These are phyloP conservation scores for Catharus ustulatus DNA, from an alignment of 2,797 vertebrate species.

Conservation along the genomic window DNA sequence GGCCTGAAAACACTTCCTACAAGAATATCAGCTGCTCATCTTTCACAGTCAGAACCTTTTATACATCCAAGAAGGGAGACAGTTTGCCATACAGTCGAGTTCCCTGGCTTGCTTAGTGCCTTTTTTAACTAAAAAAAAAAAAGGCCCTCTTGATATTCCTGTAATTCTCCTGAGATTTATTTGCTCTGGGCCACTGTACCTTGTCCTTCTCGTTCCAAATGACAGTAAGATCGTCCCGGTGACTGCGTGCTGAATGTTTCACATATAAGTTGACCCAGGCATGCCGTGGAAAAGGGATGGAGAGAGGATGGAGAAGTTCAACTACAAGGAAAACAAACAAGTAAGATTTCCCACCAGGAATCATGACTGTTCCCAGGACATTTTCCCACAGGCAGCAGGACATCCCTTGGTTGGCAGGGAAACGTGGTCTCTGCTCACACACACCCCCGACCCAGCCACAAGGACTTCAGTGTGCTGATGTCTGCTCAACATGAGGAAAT, in stretches of 20 bases:
- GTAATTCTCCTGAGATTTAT: neutral
- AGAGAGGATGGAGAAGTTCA: slow-evolving; percentile 70
- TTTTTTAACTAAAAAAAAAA: neutral
- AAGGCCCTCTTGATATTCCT: neutral
- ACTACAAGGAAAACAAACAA: slow-evolving; percentile 58
- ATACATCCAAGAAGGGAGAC: neutral
- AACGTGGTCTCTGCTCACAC: neutral
- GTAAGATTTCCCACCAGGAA: neutral
- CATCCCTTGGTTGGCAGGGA: neutral
- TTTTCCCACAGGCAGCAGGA: neutral
- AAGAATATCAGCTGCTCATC: neutral
- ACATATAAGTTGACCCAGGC: slow-evolving; percentile 71
- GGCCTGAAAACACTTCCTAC: neutral
- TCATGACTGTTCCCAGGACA: neutral
- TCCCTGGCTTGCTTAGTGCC: neutral
- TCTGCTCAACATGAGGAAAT: neutral
- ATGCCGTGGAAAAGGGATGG: slow-evolving; percentile 57
- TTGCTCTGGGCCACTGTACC: slow-evolving; percentile 67
- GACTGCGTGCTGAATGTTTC: slow-evolving; percentile 65
- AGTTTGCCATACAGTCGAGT: neutral
- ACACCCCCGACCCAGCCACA: neutral
- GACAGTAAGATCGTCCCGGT: slow-evolving; percentile 72
- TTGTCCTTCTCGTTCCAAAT: slow-evolving; percentile 79
- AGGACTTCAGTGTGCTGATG: neutral
- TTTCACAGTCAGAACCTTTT: neutral